Evolutionary conservation across 2,888 invertebrate genomes (phyloP).

Genomic region (Athripsodes cinereus): DNA sequence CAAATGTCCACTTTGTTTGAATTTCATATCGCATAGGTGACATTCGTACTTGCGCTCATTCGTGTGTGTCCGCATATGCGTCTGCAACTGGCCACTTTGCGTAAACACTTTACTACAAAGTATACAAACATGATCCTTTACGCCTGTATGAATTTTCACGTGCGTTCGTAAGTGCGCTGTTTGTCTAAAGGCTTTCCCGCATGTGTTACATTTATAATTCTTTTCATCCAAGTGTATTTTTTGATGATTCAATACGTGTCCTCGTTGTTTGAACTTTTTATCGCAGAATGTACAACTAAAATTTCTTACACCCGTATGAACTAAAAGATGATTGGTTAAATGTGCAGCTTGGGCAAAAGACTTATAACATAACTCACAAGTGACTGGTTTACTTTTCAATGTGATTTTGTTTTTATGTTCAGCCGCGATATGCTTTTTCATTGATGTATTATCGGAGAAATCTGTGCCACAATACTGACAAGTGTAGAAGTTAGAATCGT

Average conservation of each 20-base stretch:
- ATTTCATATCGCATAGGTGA: constrained; percentile 18
- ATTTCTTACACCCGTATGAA: constrained; percentile 23
- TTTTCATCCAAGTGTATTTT: constrained; percentile 21
- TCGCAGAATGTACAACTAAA: constrained; percentile 16
- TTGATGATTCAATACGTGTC: constrained; percentile 23
- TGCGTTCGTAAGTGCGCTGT: constrained; percentile 24
- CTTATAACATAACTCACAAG: constrained; percentile 20
- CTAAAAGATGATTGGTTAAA: constrained; percentile 18
- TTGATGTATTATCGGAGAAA: background rate
- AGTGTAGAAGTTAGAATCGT: background rate
- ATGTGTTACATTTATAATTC: constrained; percentile 18
- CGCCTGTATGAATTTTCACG: constrained; percentile 22
- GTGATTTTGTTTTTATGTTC: background rate
- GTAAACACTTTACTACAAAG: constrained; percentile 21
- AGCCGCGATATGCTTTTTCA: background rate
- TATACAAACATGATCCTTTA: constrained; percentile 21
- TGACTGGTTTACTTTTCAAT: background rate
- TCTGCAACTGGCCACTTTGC: constrained; percentile 25
- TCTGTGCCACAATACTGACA: background rate
- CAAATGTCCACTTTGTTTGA: constrained; percentile 25
- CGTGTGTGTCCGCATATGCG: constrained; percentile 24
- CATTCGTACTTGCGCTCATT: constrained; percentile 23
- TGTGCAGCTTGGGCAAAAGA: constrained; percentile 18
- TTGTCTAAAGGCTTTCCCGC: constrained; percentile 20
- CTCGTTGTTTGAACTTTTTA: constrained; percentile 24